A percentile compares a stretch with the other conserved stretches of the same genome.
phyloP scores from a whole-genome alignment of 2,888 invertebrate genomes.

The Dolomedes plantarius region DNA sequence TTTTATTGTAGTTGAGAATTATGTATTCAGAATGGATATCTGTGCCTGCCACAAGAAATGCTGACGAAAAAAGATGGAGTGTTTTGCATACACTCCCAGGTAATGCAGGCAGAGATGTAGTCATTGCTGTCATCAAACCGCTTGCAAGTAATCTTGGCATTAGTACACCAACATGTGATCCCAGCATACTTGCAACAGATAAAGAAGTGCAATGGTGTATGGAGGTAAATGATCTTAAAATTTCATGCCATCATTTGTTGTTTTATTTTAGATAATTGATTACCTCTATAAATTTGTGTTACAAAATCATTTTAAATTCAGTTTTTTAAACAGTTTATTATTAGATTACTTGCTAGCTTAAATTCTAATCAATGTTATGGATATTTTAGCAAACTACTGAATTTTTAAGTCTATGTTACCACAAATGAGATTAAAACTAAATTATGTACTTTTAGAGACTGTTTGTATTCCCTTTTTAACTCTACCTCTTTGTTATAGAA shows the following conservation, averaged over 20 bases:
- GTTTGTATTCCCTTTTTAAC: too few relatives aligned
- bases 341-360: not conserved
- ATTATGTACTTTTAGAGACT: too few relatives aligned
- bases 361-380: too few relatives aligned
- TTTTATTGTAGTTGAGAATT: conserved; percentile 23
- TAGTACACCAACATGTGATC: conserved; percentile 86
- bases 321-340: not conserved
- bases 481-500: too few relatives aligned
- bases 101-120: conserved; percentile 87
- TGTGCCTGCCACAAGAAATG: conserved; percentile 77
- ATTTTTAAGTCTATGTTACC: too few relatives aligned
- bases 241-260: too few relatives aligned
- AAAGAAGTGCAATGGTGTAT: conserved; percentile 82
- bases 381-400: too few relatives aligned
- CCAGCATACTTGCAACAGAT: conserved; percentile 88
- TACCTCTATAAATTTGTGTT: too few relatives aligned
- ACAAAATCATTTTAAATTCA: not conserved
- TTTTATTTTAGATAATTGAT: too few relatives aligned
- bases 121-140: conserved; percentile 86
- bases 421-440: too few relatives aligned
- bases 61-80: conserved; percentile 77
- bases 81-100: conserved; percentile 87
- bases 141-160: conserved; percentile 79
- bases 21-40: conserved; percentile 79
- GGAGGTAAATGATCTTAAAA: conserved; percentile 84